Conservation (phyloP, 2,888 invertebrate species). For the Mythimna impura region DNA sequence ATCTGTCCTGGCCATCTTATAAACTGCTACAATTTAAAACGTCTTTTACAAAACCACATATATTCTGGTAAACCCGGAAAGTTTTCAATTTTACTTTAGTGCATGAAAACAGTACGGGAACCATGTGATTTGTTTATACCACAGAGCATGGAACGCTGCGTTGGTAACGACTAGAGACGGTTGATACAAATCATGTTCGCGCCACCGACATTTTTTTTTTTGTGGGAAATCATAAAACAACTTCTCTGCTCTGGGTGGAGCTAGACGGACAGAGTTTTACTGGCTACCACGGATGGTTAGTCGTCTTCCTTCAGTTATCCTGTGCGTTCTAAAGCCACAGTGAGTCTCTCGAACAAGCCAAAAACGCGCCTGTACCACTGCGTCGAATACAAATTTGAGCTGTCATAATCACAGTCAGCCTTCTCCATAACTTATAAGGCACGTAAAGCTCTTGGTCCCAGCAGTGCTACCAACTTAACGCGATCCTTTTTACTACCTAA, state of each 20-base stretch:
- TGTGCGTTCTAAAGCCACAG: too few relatives aligned
- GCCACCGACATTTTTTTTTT: neutral
- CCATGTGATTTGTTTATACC: conserved; percentile 43
- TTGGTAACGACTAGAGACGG: neutral
- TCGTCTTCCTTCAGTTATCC: too few relatives aligned
- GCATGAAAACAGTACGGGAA: conserved; percentile 37
- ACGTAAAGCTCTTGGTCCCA: too few relatives aligned
- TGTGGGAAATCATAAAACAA: too few relatives aligned
- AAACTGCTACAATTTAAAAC: conserved; percentile 44
- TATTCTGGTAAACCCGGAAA: conserved; percentile 32
- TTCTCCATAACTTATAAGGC: neutral
- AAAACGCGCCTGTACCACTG: too few relatives aligned
- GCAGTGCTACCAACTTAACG: too few relatives aligned
- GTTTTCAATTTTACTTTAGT: conserved; percentile 46
- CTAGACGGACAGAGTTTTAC: too few relatives aligned
- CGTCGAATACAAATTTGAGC: neutral
- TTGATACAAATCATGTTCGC: neutral
- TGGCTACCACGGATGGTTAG: too few relatives aligned
- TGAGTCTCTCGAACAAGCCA: too few relatives aligned
- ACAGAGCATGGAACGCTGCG: neutral
- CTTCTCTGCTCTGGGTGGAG: too few relatives aligned
- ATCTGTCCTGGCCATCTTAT: neutral
- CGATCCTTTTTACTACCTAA: too few relatives aligned
- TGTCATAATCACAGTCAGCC: neutral
- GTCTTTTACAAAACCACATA: conserved; percentile 28